Base-by-base conservation (phyloP, 1,140 invertebrate genomes). In the Mamestra configurata region DNA sequence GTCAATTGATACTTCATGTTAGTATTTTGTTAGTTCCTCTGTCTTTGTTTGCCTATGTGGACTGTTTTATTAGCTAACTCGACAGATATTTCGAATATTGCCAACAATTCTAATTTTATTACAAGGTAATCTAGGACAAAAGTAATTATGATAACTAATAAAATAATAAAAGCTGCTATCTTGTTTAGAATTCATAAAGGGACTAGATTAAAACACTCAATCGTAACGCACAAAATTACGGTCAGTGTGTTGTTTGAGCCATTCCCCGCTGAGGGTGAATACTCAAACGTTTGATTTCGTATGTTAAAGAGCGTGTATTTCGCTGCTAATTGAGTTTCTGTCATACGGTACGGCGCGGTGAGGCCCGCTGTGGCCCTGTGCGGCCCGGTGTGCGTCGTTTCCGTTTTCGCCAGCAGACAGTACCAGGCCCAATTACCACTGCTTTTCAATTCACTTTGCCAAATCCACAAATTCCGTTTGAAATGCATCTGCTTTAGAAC, bases 301-400 rank as follows among this genome's bases (percentile, higher is more conserved):
- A 66, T 86, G 84, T 82, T 77, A 86, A 84, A 85, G 81, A 83
- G 80, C 82, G 79, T 61, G 77, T 84, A 82, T 82, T 82, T 80
- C 71, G 53, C 85, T 79, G 78, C 82, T 91, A 90, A 91, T 91
- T 92, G 88, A 90, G 89, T 90, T 89, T 84, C 79, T 70, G 75
- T 79, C 79, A 82, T 76, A 80, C 64, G 46, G 64, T 15, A 68
- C 40, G 31, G 15, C 27, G 24, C 43, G 68, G 72, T 53, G 59
- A 6, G 59, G 35, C 59, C 59, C 59, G 59, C 20, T 20, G 59
- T 35, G 59, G 59, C 59, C 35, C 59, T n/a, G 35, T 11, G 35
- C 59, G 59, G 35, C 59, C 57, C 59, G 20, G 8, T 55, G 20
- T 20, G 22, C 79, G 82, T 80, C 78, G 80, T 80, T 83, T 80